A percentile compares a stretch with the other conserved stretches of the same genome.
phyloP scores from a whole-genome alignment of 1,140 invertebrate genomes.

The Halyomorpha halys region DNA sequence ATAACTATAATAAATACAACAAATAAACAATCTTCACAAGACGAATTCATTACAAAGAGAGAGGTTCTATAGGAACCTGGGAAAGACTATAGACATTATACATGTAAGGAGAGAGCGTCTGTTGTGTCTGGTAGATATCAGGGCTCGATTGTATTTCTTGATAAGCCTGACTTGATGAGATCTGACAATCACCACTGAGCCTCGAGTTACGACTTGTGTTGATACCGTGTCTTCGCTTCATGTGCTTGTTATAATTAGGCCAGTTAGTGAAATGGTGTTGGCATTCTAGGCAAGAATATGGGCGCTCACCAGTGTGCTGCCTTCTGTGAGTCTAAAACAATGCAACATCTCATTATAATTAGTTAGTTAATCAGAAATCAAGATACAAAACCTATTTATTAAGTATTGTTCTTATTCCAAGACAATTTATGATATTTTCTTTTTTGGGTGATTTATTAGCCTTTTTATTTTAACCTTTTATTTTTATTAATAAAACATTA shows the following conservation, averaged over 20 bases:
- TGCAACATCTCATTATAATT: background rate
- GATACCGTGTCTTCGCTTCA: slow-evolving; percentile 53
- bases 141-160: background rate
- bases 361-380: too few relatives aligned
- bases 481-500: too few relatives aligned
- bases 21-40: too few relatives aligned
- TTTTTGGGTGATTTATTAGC: too few relatives aligned
- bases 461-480: too few relatives aligned
- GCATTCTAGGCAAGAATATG: slow-evolving; percentile 46
- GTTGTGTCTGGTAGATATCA: background rate
- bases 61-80: slow-evolving; percentile 2
- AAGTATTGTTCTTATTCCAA: too few relatives aligned
- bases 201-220: slow-evolving; percentile 27
- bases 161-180: background rate
- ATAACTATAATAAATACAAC: too few relatives aligned
- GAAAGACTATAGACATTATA: background rate
- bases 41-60: background rate
- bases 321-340: slow-evolving; percentile 46
- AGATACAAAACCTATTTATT: too few relatives aligned
- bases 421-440: too few relatives aligned
- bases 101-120: background rate
- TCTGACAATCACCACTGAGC: background rate
- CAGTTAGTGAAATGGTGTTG: slow-evolving; percentile 62
- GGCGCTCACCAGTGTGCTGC: slow-evolving; percentile 47
- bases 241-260: slow-evolving; percentile 65